Evolutionary conservation across 2,113 vertebrate genomes (phyloP).

Genomic region (Ptyas mucosa): DNA sequence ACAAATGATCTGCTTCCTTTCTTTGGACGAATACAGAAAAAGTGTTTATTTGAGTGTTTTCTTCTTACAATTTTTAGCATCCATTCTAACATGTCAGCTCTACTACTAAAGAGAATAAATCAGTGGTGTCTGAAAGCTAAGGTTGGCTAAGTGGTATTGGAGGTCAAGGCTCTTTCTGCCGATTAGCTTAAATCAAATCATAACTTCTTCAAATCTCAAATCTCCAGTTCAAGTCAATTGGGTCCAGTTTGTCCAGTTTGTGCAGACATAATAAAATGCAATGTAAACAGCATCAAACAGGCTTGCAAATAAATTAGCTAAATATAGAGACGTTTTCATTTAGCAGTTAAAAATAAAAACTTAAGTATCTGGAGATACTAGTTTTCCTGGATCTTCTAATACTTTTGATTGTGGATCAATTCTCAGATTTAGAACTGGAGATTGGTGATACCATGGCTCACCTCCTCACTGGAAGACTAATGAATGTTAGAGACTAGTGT

Average conservation of each 20-base stretch:
- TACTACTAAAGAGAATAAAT: background rate
- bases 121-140: background rate
- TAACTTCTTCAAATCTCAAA: background rate
- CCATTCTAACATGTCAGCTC: background rate
- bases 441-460: background rate
- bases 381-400: background rate
- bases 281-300: background rate
- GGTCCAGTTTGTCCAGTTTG: background rate
- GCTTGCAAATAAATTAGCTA: background rate
- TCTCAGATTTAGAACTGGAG: background rate
- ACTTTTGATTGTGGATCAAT: background rate
- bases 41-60: background rate
- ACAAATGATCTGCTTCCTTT: background rate
- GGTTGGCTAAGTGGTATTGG: background rate
- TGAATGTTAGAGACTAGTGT: background rate
- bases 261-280: background rate
- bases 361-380: background rate
- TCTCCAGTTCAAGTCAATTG: background rate
- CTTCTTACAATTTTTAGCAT: background rate
- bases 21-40: too few species aligned
- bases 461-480: background rate
- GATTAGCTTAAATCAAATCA: background rate
- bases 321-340: background rate
- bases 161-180: background rate
- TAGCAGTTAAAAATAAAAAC: background rate